Percentiles rank a stretch among this genome's conserved stretches.
These are phyloP conservation scores for Merodon equestris DNA, from an alignment of 2,888 invertebrate genomes.

Conservation along the genomic window DNA sequence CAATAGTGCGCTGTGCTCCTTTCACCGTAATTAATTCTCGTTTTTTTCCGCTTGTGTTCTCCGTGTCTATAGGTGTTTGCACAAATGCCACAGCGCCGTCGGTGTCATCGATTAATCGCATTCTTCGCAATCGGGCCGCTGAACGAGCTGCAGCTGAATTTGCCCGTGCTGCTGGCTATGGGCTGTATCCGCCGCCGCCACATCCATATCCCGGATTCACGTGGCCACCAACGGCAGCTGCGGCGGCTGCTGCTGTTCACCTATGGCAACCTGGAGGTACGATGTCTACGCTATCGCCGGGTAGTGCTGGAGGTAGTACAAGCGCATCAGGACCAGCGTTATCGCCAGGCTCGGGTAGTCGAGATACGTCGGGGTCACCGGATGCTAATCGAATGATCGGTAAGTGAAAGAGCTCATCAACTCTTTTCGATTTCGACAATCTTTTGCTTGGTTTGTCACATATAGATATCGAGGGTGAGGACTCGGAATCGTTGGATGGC, in stretches of 20 bases:
- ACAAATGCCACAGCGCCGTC: slow-evolving; percentile 97
- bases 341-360: slow-evolving; percentile 80
- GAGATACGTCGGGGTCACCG: slow-evolving; percentile 77
- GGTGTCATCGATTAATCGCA: slow-evolving; percentile 97
- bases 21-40: slow-evolving; percentile 45
- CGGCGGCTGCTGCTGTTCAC: slow-evolving; percentile 76
- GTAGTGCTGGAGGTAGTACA: slow-evolving; percentile 78
- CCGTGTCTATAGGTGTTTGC: slow-evolving; percentile 87
- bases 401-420: slow-evolving; percentile 66
- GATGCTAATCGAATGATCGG: slow-evolving; percentile 78
- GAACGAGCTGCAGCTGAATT: slow-evolving; percentile 98
- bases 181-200: slow-evolving; percentile 85
- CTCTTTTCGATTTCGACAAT: too few relatives aligned
- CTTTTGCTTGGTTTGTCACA: slow-evolving; percentile 14
- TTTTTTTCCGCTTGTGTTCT: background rate
- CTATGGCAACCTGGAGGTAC: slow-evolving; percentile 82
- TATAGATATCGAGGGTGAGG: slow-evolving; percentile 86
- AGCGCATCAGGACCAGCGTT: slow-evolving; percentile 80
- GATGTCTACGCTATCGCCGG: slow-evolving; percentile 80
- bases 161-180: slow-evolving; percentile 94
- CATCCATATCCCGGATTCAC: slow-evolving; percentile 84
- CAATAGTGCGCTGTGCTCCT: slow-evolving; percentile 53
- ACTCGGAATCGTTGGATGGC: slow-evolving; percentile 88
- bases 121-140: slow-evolving; percentile 95
- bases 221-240: slow-evolving; percentile 80